Evolutionary conservation across 2,888 invertebrate species (phyloP).

Genomic region (Heliconius hortense): DNA sequence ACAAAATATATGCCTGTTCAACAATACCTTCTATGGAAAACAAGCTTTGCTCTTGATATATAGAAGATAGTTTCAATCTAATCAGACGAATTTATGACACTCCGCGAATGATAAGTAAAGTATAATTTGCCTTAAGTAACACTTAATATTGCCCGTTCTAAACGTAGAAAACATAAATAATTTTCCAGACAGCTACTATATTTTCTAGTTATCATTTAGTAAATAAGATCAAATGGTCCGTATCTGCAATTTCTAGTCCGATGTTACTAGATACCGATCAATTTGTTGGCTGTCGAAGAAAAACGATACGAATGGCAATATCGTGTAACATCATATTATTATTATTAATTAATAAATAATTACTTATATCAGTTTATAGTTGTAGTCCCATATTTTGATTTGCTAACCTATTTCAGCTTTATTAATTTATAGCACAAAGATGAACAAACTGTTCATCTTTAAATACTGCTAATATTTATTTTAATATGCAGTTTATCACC

Average conservation of each 20-base stretch:
- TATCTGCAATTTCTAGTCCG: constrained; percentile 39
- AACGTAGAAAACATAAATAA: constrained; percentile 31
- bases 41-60: neutral
- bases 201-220: constrained; percentile 41
- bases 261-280: constrained; percentile 44
- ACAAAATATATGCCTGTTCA: neutral
- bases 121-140: constrained; percentile 25
- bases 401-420: neutral
- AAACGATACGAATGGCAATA: constrained; percentile 41
- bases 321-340: constrained; percentile 37
- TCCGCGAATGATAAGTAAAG: constrained; percentile 17
- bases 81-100: constrained; percentile 10
- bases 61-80: constrained; percentile 16
- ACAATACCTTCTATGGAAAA: neutral
- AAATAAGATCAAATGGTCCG: constrained; percentile 41
- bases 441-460: neutral
- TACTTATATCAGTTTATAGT: neutral
- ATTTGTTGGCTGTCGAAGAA: constrained; percentile 44
- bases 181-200: constrained; percentile 33
- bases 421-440: neutral
- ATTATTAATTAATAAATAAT: constrained; percentile 6
- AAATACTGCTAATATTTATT: neutral
- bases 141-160: constrained; percentile 23
- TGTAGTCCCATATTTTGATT: neutral
- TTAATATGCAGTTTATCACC: neutral